phyloP scores from a whole-genome alignment of 2,888 invertebrate species.

The Chymomyza amoena region DNA sequence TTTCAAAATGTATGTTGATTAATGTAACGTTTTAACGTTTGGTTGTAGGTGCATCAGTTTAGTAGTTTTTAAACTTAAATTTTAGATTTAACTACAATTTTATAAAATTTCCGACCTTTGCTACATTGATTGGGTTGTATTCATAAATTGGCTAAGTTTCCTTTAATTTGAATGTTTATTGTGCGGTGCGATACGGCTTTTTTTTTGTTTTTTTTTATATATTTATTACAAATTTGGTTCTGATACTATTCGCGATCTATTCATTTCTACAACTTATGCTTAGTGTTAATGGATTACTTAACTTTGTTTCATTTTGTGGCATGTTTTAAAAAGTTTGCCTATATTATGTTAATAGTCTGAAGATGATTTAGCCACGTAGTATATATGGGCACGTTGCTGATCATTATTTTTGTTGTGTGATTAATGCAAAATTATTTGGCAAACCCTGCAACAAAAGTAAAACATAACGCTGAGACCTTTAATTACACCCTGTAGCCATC shows the following conservation, averaged over 20 bases:
- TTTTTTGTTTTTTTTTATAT: conserved; percentile 13
- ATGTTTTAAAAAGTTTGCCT: neutral
- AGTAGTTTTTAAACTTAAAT: conserved; percentile 40
- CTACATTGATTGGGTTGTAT: neutral
- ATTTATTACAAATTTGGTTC: conserved; percentile 64
- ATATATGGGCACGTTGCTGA: neutral
- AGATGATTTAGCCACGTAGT: neutral
- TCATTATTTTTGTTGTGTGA: neutral
- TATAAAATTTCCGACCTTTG: conserved; percentile 41
- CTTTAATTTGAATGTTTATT: conserved; percentile 43
- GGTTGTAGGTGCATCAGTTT: conserved; percentile 37
- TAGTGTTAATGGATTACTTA: conserved; percentile 23
- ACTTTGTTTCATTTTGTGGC: neutral
- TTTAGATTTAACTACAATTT: conserved; percentile 43
- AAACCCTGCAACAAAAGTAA: neutral
- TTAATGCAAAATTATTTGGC: neutral
- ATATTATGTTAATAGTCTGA: neutral
- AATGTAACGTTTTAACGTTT: conserved; percentile 8
- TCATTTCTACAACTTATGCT: conserved; percentile 58
- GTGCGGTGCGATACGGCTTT: conserved; percentile 51
- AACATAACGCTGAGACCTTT: neutral
- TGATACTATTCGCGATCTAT: conserved; percentile 55
- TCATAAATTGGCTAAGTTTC: conserved; percentile 67
- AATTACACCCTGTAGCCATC: neutral
- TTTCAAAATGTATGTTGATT: neutral